phyloP scores from a whole-genome alignment of 2,113 vertebrate genomes.

The Melanerpes formicivorus region DNA sequence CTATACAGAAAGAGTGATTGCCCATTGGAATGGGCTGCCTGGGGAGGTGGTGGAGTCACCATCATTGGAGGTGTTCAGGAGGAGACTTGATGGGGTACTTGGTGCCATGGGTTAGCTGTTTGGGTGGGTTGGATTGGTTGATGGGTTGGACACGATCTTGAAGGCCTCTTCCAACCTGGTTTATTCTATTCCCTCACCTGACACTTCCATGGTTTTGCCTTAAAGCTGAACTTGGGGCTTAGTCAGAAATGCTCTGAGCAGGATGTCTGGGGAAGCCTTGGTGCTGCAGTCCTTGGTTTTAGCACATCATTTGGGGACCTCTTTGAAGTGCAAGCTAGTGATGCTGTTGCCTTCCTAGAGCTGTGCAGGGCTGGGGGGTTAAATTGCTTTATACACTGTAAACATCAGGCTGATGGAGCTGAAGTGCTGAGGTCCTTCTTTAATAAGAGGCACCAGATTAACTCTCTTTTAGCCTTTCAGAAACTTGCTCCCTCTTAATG shows the following conservation, averaged over 20 bases:
- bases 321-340: background rate
- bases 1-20: too few relatives aligned
- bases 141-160: too few relatives aligned
- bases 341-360: background rate
- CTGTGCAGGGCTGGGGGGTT: background rate
- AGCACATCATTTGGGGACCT: background rate
- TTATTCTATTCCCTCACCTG: rapidly evolving
- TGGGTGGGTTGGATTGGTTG: too few relatives aligned
- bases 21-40: too few relatives aligned
- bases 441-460: constrained; percentile 57
- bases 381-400: constrained; percentile 37
- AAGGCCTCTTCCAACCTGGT: too few relatives aligned
- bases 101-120: too few relatives aligned
- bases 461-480: constrained; percentile 51
- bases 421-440: constrained; percentile 53
- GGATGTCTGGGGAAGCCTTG: background rate
- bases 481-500: constrained; percentile 67
- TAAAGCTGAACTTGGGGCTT: background rate
- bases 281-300: background rate
- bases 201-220: background rate
- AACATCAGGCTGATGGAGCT: constrained; percentile 26
- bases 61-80: too few relatives aligned
- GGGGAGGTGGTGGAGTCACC: too few relatives aligned
- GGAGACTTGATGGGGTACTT: too few relatives aligned
- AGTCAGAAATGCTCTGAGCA: background rate